These are phyloP conservation scores for Odontamblyopus lacepedii DNA, from an alignment of 2,797 vertebrate genomes.

Conservation along the genomic window DNA sequence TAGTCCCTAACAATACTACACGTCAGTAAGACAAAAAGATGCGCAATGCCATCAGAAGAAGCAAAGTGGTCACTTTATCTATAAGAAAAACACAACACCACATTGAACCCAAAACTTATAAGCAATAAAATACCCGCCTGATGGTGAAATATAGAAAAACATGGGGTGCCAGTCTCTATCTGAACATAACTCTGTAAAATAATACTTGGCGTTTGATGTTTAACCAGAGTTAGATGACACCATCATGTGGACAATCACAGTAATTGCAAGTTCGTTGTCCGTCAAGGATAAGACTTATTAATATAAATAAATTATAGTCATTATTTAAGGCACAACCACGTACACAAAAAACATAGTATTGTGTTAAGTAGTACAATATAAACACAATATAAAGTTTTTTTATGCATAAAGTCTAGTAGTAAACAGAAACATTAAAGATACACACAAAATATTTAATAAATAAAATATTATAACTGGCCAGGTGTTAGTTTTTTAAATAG, in stretches of 20 bases:
- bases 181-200: neutral
- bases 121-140: neutral
- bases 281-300: neutral
- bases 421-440: neutral
- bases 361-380: neutral
- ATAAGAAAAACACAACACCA: neutral
- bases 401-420: neutral
- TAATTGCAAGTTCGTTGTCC: slow-evolving; percentile 40
- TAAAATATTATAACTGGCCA: too few species aligned
- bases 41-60: neutral
- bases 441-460: too few species aligned
- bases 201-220: neutral
- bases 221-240: slow-evolving; percentile 35
- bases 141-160: neutral
- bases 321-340: neutral
- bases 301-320: neutral
- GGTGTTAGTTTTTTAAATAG: too few species aligned
- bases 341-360: neutral
- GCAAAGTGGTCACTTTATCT: neutral
- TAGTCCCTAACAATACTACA: neutral
- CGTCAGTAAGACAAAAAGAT: neutral
- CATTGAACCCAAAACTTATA: neutral
- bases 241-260: slow-evolving; percentile 64
- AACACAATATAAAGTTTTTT: neutral
- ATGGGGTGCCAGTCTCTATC: neutral